Evolutionary conservation across 2,888 invertebrate species (phyloP).

Genomic region (Melanotus villosus): DNA sequence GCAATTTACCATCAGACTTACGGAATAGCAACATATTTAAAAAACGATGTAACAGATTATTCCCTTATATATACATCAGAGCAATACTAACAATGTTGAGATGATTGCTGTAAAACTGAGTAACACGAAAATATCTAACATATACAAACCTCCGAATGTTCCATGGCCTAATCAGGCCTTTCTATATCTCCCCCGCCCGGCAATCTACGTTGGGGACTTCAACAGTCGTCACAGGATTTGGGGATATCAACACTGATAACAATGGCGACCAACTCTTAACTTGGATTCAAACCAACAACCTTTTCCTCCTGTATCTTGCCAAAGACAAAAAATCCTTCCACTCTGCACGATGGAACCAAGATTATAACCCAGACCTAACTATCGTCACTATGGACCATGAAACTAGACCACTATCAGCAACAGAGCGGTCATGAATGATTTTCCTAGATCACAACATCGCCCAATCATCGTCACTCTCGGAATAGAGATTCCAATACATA

Average conservation of each 20-base stretch:
- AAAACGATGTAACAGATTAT: background rate
- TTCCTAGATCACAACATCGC: background rate
- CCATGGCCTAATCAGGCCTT: background rate
- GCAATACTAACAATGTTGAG: background rate
- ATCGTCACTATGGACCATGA: too few species aligned
- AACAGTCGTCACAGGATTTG: background rate
- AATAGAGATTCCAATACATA: background rate
- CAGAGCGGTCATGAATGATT: background rate
- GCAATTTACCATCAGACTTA: too few species aligned
- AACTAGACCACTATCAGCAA: background rate
- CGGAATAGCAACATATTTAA: background rate
- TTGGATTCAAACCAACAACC: background rate
- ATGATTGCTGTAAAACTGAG: background rate
- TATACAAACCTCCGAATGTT: background rate
- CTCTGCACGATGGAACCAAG: background rate
- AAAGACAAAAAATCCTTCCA: background rate
- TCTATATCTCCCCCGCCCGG: background rate
- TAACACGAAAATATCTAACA: background rate
- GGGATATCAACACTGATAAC: background rate
- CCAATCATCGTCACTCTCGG: background rate
- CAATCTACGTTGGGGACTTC: background rate
- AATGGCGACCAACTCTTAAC: background rate
- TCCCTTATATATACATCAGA: background rate
- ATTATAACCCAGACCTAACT: too few species aligned
- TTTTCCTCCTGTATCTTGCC: background rate